Percentiles rank a stretch among this genome's conserved stretches.
Conservation (phyloP, 2,113 vertebrate genomes). For the Sphyrna mokarran region DNA sequence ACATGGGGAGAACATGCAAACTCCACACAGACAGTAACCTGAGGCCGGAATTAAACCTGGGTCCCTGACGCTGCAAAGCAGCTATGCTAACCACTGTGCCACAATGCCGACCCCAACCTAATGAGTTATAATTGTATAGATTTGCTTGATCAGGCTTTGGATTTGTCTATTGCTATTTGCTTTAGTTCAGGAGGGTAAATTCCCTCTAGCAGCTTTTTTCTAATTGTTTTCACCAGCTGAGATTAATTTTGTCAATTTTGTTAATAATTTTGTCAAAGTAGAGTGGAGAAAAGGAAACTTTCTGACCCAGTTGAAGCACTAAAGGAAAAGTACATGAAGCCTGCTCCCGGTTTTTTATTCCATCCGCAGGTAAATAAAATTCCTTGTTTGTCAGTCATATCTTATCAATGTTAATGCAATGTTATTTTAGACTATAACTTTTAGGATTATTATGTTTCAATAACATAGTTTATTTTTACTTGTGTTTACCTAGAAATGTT, state of each 20-base stretch:
- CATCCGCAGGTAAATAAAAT: conserved; percentile 82
- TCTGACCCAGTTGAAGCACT: conserved; percentile 94
- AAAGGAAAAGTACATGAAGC: conserved; percentile 98
- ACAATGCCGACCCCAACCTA: no score
- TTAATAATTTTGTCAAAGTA: conserved; percentile 49
- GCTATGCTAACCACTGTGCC: no score
- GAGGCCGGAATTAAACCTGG: no score
- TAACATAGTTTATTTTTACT: not conserved
- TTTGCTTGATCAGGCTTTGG: not conserved
- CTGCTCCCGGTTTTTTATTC: conserved; percentile 89
- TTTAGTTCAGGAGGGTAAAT: not conserved
- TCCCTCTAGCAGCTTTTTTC: not conserved
- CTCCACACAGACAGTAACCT: no score
- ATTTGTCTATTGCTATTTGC: not conserved
- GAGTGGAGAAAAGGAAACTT: conserved; percentile 99
- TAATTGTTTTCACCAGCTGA: not conserved
- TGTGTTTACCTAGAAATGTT: not conserved
- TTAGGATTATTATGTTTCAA: not conserved
- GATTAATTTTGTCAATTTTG: conserved; percentile 35
- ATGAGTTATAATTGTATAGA: not conserved
- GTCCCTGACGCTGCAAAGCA: no score
- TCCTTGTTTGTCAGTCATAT: not conserved
- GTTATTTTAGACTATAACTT: not conserved
- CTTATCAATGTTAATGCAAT: not conserved
- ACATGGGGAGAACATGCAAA: no score